Evolutionary conservation across 2,113 vertebrate genomes (phyloP), one percentile per base, ranked within the genome.

Genomic region (Papio anubis): DNA sequence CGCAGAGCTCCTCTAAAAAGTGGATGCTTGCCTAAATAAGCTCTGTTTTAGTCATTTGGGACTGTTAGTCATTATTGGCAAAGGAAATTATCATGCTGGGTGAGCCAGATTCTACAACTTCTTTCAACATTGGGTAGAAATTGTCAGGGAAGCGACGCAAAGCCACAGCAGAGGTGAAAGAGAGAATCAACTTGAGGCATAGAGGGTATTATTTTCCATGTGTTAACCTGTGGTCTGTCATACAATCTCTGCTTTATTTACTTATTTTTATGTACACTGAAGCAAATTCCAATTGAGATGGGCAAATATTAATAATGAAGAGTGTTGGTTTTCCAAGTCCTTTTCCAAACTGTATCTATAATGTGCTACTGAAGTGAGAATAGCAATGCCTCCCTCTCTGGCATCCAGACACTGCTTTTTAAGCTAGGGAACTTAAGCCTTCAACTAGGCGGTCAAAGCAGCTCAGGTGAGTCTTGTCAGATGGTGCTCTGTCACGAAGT

Each of bases 51-150:
- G 45, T 93, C 48, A 16, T 30, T 66, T 35, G 66, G 64, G 50
- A 50, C 52, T 87, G 85, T 96, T 96, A 82, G 90, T 76, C 64
- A 90, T 84, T 96, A 96, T 80, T 96, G 87, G 87, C 87, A 87
- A 97, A 97, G 92, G 75, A 96, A 96, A 83, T 97, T 35, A 52
- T 64, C 40, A 20, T 92, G 75, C 93, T 75, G 75, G 97, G 80
- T 96, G 90, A 97, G 40, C 76, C 72, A 87, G 66, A 93, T 70
- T 48, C 73, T 96, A 52, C 32, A 83, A 23, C 17, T 83, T 95
- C 76, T 93, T 90, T 84, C 88, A 96, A 30, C n/a, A 50, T 92
- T 96, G 83, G 68, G 55, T 90, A 80, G 59, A 81, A 88, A 68
- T 92, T 68, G 38, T 83, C 61, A 75, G 64, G 73, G 79, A 64